Conservation (phyloP, 1,140 invertebrate genomes). For the Sycobia sp. region DNA sequence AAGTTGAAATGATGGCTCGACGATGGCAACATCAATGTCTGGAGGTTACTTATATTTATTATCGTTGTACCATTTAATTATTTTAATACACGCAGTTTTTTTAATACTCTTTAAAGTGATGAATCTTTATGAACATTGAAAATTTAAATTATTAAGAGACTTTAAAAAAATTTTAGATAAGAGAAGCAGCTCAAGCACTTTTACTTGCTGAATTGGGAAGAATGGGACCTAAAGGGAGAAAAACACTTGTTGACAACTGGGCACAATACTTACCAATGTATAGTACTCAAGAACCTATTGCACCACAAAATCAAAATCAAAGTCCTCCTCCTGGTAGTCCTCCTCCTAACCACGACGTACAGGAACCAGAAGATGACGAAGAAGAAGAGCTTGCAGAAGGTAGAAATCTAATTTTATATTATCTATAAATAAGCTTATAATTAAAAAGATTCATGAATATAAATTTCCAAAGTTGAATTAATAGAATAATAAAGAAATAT, state of each 20-base stretch:
- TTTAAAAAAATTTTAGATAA: conserved; percentile 62
- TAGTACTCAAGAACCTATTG: conserved; percentile 66
- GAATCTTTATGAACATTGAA: conserved; percentile 22
- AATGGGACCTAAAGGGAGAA: conserved; percentile 90
- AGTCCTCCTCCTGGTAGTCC: conserved; percentile 56
- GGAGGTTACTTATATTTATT: conserved; percentile 69
- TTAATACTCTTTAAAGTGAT: conserved; percentile 4
- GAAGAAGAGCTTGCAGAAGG: conserved; percentile 74
- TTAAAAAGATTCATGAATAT: too few relatives aligned
- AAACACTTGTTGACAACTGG: conserved; percentile 92
- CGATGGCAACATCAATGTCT: conserved; percentile 98
- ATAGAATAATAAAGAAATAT: too few relatives aligned
- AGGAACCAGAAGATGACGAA: conserved; percentile 82
- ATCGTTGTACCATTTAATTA: not conserved
- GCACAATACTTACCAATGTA: conserved; percentile 90
- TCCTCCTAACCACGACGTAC: conserved; percentile 51
- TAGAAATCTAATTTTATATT: conserved; percentile 33
- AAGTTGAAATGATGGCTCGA: conserved; percentile 95
- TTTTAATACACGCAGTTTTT: not conserved
- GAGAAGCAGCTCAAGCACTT: conserved; percentile 95
- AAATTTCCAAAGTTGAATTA: too few relatives aligned
- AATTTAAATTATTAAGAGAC: too few relatives aligned
- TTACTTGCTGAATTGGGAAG: conserved; percentile 89
- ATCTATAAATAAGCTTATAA: too few relatives aligned
- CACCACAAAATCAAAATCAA: conserved; percentile 55